Percentiles rank a stretch among this genome's conserved stretches.
phyloP scores from a whole-genome alignment of 2,113 vertebrate genomes.

The Pachyramphus minor region DNA sequence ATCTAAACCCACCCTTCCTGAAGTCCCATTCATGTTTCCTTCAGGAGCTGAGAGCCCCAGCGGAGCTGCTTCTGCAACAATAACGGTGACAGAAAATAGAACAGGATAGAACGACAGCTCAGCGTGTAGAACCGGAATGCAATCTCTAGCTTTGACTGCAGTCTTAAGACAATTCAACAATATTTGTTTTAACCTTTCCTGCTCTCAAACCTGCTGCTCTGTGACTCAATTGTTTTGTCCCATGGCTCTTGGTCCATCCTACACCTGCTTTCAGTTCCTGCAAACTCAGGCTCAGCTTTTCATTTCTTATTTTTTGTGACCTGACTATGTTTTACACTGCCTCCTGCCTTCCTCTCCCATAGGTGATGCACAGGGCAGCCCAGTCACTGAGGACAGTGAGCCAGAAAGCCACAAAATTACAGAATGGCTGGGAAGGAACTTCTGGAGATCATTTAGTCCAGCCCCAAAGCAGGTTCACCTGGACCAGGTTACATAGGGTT shows the following conservation, averaged over 20 bases:
- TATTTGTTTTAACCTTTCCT: not conserved
- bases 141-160: not conserved
- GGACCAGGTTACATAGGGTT: not conserved
- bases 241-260: fast-evolving
- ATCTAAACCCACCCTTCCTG: not conserved
- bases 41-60: not conserved
- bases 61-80: too few relatives aligned
- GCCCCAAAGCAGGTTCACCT: not conserved
- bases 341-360: not conserved
- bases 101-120: fast-evolving
- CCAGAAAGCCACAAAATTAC: not conserved
- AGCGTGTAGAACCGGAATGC: not conserved
- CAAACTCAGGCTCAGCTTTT: not conserved
- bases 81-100: fast-evolving
- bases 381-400: fast-evolving
- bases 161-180: not conserved
- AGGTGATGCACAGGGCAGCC: not conserved
- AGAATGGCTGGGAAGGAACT: not conserved
- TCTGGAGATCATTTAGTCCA: not conserved
- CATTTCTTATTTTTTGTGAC: not conserved
- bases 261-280: not conserved
- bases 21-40: not conserved
- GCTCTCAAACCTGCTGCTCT: not conserved
- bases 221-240: not conserved
- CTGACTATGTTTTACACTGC: not conserved